Conservation (phyloP, 2,888 invertebrate genomes). For the Caenorhabditis sp. region DNA sequence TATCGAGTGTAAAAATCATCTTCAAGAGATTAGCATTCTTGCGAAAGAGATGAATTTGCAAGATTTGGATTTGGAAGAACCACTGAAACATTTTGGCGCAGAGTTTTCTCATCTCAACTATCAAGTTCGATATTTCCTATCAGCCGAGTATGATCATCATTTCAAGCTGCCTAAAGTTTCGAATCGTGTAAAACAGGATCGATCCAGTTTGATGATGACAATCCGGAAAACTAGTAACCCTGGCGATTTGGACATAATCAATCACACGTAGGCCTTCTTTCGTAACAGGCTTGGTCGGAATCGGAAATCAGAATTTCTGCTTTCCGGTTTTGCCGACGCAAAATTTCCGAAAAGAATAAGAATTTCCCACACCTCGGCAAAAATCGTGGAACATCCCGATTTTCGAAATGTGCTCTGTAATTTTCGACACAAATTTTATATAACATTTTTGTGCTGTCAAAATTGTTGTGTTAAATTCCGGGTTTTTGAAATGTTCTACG, state of each 20-base stretch:
- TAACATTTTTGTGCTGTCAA: no score
- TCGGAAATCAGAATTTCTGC: no score
- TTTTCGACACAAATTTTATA: no score
- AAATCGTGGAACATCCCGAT: no score
- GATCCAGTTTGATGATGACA: conserved; percentile 15
- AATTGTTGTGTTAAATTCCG: no score
- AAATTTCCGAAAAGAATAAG: no score
- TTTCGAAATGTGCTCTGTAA: no score
- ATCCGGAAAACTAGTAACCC: conserved; percentile 3
- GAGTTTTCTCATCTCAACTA: conserved; percentile 26
- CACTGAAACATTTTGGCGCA: conserved; percentile 31
- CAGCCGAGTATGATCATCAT: conserved; percentile 30
- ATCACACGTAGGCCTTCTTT: neutral
- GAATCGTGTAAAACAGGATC: conserved; percentile 17
- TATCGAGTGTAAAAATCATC: conserved; percentile 27
- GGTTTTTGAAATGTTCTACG: no score
- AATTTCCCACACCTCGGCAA: no score
- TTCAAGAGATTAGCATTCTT: conserved; percentile 8
- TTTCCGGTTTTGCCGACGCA: no score
- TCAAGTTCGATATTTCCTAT: conserved; percentile 31
- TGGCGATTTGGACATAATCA: conserved; percentile 14
- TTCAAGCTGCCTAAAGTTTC: conserved; percentile 34
- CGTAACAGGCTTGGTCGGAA: no score
- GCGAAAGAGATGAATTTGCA: conserved; percentile 18
- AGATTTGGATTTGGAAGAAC: conserved; percentile 27